Evolutionary conservation across 2,888 invertebrate species (phyloP).

Genomic region (Crossocerus cetratus): DNA sequence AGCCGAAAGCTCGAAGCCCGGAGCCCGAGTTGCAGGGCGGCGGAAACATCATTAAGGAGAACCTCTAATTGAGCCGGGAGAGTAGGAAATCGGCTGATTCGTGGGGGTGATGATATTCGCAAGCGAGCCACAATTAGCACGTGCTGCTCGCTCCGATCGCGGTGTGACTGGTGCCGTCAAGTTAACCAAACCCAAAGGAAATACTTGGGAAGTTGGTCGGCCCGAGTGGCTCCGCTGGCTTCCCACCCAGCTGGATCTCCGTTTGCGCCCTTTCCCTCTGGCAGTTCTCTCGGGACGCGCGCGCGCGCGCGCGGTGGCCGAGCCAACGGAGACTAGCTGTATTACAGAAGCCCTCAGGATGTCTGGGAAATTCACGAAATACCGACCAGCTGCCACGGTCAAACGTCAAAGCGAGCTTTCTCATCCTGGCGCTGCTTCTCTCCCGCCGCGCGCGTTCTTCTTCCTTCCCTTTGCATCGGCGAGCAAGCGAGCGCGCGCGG

Average conservation of each 20-base stretch:
- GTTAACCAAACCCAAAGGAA: conserved; percentile 40
- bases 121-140: conserved; percentile 44
- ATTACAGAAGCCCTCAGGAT: conserved; percentile 43
- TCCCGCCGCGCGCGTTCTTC: not conserved
- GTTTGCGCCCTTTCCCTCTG: too few species aligned
- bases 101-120: conserved; percentile 39
- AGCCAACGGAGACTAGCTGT: conserved; percentile 26
- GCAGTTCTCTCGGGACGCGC: too few species aligned
- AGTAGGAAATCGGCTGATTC: conserved; percentile 18
- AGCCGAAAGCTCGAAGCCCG: too few species aligned
- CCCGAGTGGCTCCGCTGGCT: not conserved
- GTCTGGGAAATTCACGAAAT: conserved; percentile 54
- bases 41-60: conserved; percentile 28
- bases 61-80: conserved; percentile 32
- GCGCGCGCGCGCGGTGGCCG: too few species aligned
- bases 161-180: conserved; percentile 12
- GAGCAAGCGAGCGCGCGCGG: too few species aligned
- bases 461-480: not conserved
- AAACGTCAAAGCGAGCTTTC: conserved; percentile 54
- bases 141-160: conserved; percentile 33
- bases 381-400: conserved; percentile 42
- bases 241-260: conserved; percentile 31
- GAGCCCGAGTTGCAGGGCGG: too few species aligned
- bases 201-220: conserved; percentile 46
- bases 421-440: conserved; percentile 15